Conservation (phyloP, 1,140 invertebrate species). For the Gryon sp. region DNA sequence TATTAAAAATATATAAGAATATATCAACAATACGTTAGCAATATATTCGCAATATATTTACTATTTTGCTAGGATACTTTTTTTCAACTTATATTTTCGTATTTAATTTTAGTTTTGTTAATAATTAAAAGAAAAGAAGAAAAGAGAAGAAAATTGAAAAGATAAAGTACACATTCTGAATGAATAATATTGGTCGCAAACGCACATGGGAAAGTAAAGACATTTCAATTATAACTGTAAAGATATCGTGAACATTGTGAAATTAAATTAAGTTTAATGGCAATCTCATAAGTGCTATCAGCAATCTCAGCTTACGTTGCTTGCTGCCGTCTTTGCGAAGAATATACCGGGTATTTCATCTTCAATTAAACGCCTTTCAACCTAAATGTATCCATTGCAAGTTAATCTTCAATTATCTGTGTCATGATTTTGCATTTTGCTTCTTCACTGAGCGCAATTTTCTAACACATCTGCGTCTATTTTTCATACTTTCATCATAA, state of each 20-base stretch:
- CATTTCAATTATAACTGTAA: slow-evolving; percentile 59
- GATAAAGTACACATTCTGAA: slow-evolving; percentile 3
- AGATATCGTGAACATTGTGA: slow-evolving; percentile 34
- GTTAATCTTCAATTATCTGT: slow-evolving; percentile 44
- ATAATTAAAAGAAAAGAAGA: not conserved
- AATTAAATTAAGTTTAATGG: slow-evolving; percentile 59
- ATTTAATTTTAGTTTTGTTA: too few species aligned
- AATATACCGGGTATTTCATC: slow-evolving; percentile 41
- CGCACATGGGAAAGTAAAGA: slow-evolving; percentile 41
- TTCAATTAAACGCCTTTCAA: slow-evolving; percentile 46
- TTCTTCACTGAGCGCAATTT: not conserved
- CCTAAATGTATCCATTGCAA: slow-evolving; percentile 33
- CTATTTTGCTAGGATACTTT: too few species aligned
- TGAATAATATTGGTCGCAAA: slow-evolving; percentile 44
- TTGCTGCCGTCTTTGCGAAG: slow-evolving; percentile 32
- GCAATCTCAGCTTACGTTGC: slow-evolving; percentile 19
- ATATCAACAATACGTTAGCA: too few species aligned
- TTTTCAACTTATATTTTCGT: too few species aligned
- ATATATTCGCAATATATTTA: too few species aligned
- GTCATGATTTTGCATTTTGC: slow-evolving; percentile 18
- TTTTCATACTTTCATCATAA: slow-evolving; percentile 4
- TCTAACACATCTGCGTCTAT: slow-evolving; percentile 5
- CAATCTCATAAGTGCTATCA: slow-evolving; percentile 45
- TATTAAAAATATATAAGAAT: too few species aligned
- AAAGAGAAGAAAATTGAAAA: not conserved